These are phyloP conservation scores for Zapus hudsonius DNA, from an alignment of 2,113 vertebrate genomes.

Conservation along the genomic window DNA sequence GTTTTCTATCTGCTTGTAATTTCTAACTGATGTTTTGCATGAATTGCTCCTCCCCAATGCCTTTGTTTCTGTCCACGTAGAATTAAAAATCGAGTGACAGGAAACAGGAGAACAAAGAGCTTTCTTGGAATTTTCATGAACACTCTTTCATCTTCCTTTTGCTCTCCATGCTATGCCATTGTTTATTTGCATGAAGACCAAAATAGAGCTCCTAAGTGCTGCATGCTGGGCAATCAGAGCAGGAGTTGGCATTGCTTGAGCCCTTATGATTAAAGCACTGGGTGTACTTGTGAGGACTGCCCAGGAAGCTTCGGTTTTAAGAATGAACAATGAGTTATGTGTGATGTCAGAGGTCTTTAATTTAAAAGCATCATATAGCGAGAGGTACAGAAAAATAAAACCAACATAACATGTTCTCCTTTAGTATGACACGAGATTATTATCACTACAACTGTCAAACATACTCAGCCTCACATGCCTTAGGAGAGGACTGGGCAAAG, in stretches of 20 bases:
- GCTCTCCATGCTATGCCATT: constrained; percentile 54
- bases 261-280: constrained; percentile 63
- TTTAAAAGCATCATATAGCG: constrained; percentile 33
- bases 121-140: constrained; percentile 59
- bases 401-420: neutral
- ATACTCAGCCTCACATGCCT: neutral
- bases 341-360: neutral
- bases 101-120: constrained; percentile 55
- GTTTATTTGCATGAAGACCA: constrained; percentile 72
- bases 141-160: constrained; percentile 68
- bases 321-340: constrained; percentile 45
- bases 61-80: constrained; percentile 58
- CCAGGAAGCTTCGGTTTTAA: constrained; percentile 29
- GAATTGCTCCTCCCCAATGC: neutral
- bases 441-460: neutral
- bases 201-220: constrained; percentile 63
- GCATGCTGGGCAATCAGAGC: constrained; percentile 51
- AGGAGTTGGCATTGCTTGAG: constrained; percentile 62
- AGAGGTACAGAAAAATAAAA: neutral
- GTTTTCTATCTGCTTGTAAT: neutral
- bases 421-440: neutral
- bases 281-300: neutral
- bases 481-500: neutral
- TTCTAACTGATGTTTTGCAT: constrained; percentile 14
- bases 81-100: constrained; percentile 51